These are phyloP conservation scores for Drosophila kambysellisi DNA, from an alignment of 2,888 invertebrate species.

Conservation along the genomic window DNA sequence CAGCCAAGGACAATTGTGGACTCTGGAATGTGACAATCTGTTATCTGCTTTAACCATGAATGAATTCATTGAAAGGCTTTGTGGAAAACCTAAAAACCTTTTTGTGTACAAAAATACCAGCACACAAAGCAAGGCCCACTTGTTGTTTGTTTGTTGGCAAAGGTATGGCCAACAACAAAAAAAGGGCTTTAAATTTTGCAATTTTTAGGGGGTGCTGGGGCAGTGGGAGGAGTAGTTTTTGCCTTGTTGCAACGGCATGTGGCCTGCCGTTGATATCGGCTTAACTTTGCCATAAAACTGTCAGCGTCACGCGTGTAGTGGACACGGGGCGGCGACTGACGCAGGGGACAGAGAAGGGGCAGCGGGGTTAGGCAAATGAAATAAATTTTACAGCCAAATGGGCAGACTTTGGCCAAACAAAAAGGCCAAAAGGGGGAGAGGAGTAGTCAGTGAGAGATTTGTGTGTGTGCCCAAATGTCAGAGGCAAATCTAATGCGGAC, in stretches of 20 bases:
- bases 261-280: slow-evolving; percentile 79
- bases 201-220: slow-evolving; percentile 56
- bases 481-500: slow-evolving; percentile 75
- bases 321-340: slow-evolving; percentile 19
- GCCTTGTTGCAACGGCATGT: slow-evolving; percentile 63
- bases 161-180: slow-evolving; percentile 56
- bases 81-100: slow-evolving; percentile 73
- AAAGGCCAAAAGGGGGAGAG: slow-evolving; percentile 49
- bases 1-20: slow-evolving; percentile 10
- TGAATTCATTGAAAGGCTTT: slow-evolving; percentile 73
- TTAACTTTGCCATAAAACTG: slow-evolving; percentile 80
- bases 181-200: slow-evolving; percentile 78
- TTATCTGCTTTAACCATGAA: slow-evolving; percentile 79
- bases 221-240: slow-evolving; percentile 7
- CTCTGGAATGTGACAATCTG: slow-evolving; percentile 57
- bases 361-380: slow-evolving; percentile 66
- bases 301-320: slow-evolving; percentile 77
- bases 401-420: slow-evolving; percentile 64
- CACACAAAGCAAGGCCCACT: slow-evolving; percentile 53
- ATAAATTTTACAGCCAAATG: slow-evolving; percentile 81
- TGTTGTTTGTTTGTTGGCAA: slow-evolving; percentile 58
- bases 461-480: slow-evolving; percentile 60
- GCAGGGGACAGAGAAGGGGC: background rate
- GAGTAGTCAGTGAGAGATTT: slow-evolving; percentile 56
- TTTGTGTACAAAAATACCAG: slow-evolving; percentile 57